phyloP scores from a whole-genome alignment of 2,888 invertebrate species.

The Eurytoma adleriae region DNA sequence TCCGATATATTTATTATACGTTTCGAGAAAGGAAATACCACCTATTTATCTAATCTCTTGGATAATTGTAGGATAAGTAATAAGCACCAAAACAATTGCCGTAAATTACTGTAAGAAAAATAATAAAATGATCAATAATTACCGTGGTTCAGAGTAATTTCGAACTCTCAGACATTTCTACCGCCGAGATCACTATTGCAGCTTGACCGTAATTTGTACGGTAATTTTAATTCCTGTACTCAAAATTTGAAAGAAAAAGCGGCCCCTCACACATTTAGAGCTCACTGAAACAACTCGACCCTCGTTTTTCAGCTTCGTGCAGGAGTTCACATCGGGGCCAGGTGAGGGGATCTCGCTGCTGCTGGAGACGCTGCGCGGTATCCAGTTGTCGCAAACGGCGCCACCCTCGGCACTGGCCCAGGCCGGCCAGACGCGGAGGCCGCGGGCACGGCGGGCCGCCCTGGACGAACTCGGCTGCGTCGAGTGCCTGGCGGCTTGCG shows the following conservation, averaged over 20 bases:
- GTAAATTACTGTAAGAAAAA: too few relatives aligned
- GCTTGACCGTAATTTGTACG: too few relatives aligned
- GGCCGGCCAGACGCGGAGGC: constrained; percentile 65
- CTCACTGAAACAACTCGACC: constrained; percentile 4
- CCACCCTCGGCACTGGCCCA: constrained; percentile 70
- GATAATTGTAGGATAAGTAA: too few relatives aligned
- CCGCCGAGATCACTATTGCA: too few relatives aligned
- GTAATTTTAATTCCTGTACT: too few relatives aligned
- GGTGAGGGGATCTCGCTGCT: constrained; percentile 91
- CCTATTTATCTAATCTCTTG: too few relatives aligned
- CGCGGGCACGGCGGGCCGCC: constrained; percentile 81
- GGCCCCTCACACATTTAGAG: neutral
- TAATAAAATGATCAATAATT: too few relatives aligned
- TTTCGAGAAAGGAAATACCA: too few relatives aligned
- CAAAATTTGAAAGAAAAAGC: neutral
- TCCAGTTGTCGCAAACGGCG: constrained; percentile 87
- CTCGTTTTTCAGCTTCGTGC: constrained; percentile 85
- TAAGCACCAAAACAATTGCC: too few relatives aligned
- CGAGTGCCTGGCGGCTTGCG: constrained; percentile 90
- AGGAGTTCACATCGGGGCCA: constrained; percentile 93
- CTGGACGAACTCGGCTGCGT: constrained; percentile 93
- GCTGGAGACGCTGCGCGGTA: constrained; percentile 89
- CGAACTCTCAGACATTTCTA: too few relatives aligned
- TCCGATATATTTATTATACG: too few relatives aligned
- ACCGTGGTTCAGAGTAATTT: too few relatives aligned